These are phyloP conservation scores for Papilio xuthus DNA, from an alignment of 1,140 invertebrate species.

Conservation along the genomic window DNA sequence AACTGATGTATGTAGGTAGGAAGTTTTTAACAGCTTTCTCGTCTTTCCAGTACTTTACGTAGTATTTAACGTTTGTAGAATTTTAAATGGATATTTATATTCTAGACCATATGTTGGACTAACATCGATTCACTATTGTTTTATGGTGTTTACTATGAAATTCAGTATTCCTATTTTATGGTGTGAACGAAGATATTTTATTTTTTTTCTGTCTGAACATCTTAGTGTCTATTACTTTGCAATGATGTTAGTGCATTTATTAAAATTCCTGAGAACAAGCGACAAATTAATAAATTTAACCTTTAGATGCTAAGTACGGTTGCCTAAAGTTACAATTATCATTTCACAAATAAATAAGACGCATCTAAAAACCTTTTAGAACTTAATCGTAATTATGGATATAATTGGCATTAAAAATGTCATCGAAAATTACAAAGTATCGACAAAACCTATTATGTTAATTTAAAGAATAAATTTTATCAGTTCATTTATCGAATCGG, in stretches of 20 bases:
- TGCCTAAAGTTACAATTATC: background rate
- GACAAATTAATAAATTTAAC: no score
- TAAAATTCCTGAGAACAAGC: no score
- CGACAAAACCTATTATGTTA: slow-evolving; percentile 27
- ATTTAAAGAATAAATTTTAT: slow-evolving; percentile 10
- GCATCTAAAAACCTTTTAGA: background rate
- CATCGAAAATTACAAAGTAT: slow-evolving; percentile 30
- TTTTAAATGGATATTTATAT: slow-evolving; percentile 6
- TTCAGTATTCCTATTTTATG: background rate
- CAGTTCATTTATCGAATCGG: slow-evolving; percentile 16
- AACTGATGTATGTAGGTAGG: background rate
- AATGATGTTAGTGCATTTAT: no score
- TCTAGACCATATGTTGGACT: background rate
- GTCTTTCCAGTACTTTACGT: slow-evolving; percentile 21
- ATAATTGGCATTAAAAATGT: slow-evolving; percentile 26
- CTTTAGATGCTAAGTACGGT: background rate
- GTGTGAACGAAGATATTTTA: background rate
- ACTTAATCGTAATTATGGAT: background rate
- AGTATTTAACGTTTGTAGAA: slow-evolving; percentile 11
- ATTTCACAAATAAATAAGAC: background rate
- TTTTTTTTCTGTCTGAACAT: background rate
- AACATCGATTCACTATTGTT: background rate
- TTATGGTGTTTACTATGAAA: background rate
- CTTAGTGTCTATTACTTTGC: no score
- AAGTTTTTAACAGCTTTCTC: slow-evolving; percentile 19